Evolutionary conservation across 2,113 vertebrate species (phyloP).

Genomic region (Protomyctophum bolini): DNA sequence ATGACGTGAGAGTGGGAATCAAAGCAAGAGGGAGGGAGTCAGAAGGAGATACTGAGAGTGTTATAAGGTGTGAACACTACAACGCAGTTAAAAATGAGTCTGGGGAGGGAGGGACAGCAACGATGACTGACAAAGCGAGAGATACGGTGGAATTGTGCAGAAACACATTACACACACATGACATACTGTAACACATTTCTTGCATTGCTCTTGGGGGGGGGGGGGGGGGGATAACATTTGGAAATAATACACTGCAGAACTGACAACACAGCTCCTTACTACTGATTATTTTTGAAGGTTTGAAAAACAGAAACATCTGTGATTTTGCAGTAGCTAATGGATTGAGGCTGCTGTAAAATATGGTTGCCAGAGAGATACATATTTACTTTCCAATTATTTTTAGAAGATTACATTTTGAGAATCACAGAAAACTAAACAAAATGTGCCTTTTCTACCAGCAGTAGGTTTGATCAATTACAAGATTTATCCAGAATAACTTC

Average conservation of each 20-base stretch:
- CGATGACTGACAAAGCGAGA: not conserved
- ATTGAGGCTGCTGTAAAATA: conserved; percentile 30
- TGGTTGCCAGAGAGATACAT: not conserved
- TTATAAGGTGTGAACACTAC: conserved; percentile 42
- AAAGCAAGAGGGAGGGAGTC: not conserved
- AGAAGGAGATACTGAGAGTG: conserved; percentile 44
- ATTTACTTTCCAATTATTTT: conserved; percentile 4
- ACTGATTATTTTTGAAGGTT: conserved; percentile 53
- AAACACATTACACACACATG: not conserved
- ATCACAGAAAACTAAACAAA: conserved; percentile 14
- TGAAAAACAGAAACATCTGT: conserved; percentile 27
- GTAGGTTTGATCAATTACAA: not conserved
- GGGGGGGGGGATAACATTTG: not conserved
- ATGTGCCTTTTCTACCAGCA: conserved; percentile 4
- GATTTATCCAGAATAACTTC: too few relatives aligned
- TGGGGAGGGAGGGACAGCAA: conserved; percentile 20
- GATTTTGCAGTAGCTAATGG: conserved; percentile 39
- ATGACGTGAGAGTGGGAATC: conserved; percentile 42
- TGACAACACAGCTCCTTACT: conserved; percentile 40
- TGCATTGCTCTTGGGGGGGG: not conserved
- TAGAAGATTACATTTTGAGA: conserved; percentile 18
- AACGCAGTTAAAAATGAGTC: not conserved
- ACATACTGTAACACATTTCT: not conserved
- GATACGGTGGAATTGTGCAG: not conserved
- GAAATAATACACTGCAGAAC: conserved; percentile 18